These are phyloP conservation scores for Ciconia stormi DNA, from an alignment of 2,113 vertebrate species.

Conservation along the genomic window DNA sequence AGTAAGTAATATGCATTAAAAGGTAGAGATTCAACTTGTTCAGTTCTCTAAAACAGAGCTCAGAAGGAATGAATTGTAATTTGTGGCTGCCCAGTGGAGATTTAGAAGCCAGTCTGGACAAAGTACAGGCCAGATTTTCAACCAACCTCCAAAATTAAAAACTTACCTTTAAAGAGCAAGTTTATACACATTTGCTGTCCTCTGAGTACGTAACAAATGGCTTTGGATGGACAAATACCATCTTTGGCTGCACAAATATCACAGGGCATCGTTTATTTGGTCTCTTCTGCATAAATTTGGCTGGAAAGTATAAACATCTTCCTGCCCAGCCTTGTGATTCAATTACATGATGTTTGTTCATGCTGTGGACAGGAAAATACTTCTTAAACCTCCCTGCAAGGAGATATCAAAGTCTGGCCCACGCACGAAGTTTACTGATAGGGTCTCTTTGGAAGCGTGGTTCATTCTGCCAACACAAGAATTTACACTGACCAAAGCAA, in stretches of 20 bases:
- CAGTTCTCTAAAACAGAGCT: background rate
- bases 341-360: background rate
- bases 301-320: background rate
- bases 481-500: background rate
- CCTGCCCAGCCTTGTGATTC: background rate
- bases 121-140: background rate
- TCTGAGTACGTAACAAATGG: background rate
- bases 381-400: background rate
- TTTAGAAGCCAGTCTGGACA: background rate
- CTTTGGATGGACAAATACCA: background rate
- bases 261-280: background rate
- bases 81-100: background rate
- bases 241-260: background rate
- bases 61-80: background rate
- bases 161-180: background rate
- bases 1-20: background rate
- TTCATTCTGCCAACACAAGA: background rate
- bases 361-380: background rate
- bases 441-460: rapidly evolving
- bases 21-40: background rate
- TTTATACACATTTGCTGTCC: background rate
- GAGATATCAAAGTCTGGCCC: background rate
- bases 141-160: background rate
- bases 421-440: too few relatives aligned
- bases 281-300: background rate